phyloP scores from a whole-genome alignment of 1,140 invertebrate genomes.

The Grapholita molesta region DNA sequence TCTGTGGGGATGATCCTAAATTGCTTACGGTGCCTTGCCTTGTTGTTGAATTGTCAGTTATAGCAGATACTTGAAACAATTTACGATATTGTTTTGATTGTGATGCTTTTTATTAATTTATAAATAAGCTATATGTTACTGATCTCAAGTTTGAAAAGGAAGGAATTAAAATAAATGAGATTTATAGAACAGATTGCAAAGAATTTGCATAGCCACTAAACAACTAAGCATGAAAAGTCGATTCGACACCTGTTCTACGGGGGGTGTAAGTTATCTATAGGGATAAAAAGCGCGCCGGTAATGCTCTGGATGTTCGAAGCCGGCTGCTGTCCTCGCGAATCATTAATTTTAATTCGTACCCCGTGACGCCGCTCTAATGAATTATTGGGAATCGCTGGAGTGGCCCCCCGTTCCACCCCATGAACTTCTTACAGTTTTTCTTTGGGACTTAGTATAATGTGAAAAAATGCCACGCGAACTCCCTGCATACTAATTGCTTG shows the following conservation, averaged over 20 bases:
- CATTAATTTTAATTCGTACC: slow-evolving; percentile 77
- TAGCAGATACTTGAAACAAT: no score
- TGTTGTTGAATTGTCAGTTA: background rate
- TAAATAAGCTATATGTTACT: no score
- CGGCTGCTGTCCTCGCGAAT: slow-evolving; percentile 62
- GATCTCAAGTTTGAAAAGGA: background rate
- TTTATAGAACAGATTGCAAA: slow-evolving; percentile 52
- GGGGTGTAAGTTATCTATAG: slow-evolving; percentile 55
- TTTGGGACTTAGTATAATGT: slow-evolving; percentile 75
- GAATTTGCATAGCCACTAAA: slow-evolving; percentile 50
- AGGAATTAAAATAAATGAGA: background rate
- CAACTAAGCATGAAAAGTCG: slow-evolving; percentile 45
- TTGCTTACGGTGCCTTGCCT: slow-evolving; percentile 8
- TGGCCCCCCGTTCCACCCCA: slow-evolving; percentile 44
- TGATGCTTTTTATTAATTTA: no score
- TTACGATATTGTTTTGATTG: no score
- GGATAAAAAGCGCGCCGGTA: slow-evolving; percentile 70
- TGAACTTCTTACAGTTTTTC: slow-evolving; percentile 65
- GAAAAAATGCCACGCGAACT: slow-evolving; percentile 71
- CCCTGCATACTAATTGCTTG: slow-evolving; percentile 75
- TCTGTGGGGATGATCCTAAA: slow-evolving; percentile 8
- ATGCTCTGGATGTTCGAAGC: slow-evolving; percentile 56
- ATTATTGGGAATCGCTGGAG: slow-evolving; percentile 74
- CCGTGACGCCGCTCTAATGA: slow-evolving; percentile 73
- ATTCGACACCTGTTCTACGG: slow-evolving; percentile 48